These are phyloP conservation scores for Lytechinus pictus DNA, from an alignment of 35 echinoderm and acorn worm genomes.

Conservation along the genomic window DNA sequence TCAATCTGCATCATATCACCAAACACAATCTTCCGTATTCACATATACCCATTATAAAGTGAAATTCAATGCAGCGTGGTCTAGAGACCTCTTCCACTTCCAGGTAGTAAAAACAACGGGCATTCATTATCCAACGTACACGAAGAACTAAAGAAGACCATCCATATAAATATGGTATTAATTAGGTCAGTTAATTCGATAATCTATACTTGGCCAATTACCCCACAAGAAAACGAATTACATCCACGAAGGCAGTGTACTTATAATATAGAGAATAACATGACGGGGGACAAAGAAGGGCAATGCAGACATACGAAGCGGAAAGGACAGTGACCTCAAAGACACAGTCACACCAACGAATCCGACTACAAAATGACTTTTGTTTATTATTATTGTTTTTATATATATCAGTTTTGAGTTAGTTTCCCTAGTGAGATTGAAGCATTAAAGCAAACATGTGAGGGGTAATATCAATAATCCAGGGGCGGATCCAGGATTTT, in stretches of 20 bases:
- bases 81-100: not conserved
- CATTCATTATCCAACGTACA: not conserved
- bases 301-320: not conserved
- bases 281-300: not conserved
- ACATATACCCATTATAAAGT: not conserved
- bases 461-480: too few species aligned
- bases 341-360: not conserved
- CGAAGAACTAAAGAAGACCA: not conserved
- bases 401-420: too few species aligned
- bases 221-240: not conserved
- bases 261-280: not conserved
- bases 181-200: conserved; percentile 7
- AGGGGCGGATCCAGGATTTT: too few species aligned
- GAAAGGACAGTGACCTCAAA: not conserved
- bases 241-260: not conserved
- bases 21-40: not conserved
- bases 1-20: not conserved
- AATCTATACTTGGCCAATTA: not conserved
- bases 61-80: too few species aligned
- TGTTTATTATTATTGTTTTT: too few species aligned
- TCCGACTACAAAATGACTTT: not conserved
- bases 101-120: not conserved
- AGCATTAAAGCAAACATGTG: too few species aligned
- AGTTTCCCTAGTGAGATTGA: too few species aligned
- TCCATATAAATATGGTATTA: not conserved